These are phyloP conservation scores for Pristionchus fissidentatus DNA, from an alignment of 2,888 invertebrate species.

Conservation along the genomic window DNA sequence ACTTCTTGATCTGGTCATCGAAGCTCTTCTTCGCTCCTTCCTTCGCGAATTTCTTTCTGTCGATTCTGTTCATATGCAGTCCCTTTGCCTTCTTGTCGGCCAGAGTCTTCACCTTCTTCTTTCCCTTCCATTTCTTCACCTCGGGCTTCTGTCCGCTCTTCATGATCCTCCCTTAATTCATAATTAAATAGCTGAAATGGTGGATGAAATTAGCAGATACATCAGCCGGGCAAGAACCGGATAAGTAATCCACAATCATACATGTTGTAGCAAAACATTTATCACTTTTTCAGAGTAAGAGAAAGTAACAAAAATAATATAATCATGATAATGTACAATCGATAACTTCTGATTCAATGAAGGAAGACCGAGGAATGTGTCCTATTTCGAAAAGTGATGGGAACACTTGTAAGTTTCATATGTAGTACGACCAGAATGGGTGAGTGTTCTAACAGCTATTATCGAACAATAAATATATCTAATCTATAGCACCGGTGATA, in stretches of 20 bases:
- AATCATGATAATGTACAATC: constrained; percentile 39
- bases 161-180: constrained; percentile 48
- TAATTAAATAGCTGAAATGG: neutral
- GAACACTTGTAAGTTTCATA: constrained; percentile 44
- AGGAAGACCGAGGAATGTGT: constrained; percentile 36
- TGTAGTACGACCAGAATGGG: constrained; percentile 42
- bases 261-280: neutral
- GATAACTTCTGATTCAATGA: constrained; percentile 27
- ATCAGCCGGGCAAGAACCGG: neutral
- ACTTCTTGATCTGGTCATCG: constrained; percentile 48
- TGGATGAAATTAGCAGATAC: neutral
- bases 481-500: neutral
- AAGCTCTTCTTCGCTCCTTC: constrained; percentile 58
- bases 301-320: constrained; percentile 33
- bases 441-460: constrained; percentile 38
- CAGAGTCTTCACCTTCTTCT: constrained; percentile 49
- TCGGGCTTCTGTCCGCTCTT: constrained; percentile 62
- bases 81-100: constrained; percentile 56
- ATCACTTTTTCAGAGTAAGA: constrained; percentile 13
- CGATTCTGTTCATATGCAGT: constrained; percentile 61
- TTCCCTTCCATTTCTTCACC: constrained; percentile 59
- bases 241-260: neutral
- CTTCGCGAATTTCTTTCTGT: constrained; percentile 61
- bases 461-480: constrained; percentile 33
- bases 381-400: constrained; percentile 28